Percentiles rank a stretch among this genome's conserved stretches.
Evolutionary conservation across 2,888 invertebrate species (phyloP).

Genomic region (Mayetiola destructor): DNA sequence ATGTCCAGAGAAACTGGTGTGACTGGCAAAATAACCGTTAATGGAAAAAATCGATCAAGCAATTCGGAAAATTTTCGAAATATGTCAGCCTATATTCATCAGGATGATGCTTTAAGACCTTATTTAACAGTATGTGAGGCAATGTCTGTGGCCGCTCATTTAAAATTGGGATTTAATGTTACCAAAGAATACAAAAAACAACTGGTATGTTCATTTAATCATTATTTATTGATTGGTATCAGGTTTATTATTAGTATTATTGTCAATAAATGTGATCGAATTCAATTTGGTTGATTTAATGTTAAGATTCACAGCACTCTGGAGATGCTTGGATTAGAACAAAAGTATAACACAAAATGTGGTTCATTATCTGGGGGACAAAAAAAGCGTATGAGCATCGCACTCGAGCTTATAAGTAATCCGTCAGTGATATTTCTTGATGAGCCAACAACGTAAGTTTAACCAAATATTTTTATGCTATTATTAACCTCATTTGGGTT

Average conservation of each 20-base stretch:
- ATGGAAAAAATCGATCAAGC: constrained; percentile 43
- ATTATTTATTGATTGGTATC: not conserved
- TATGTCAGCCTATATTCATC: constrained; percentile 74
- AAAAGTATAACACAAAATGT: constrained; percentile 52
- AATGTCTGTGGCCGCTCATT: constrained; percentile 67
- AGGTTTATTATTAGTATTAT: constrained; percentile 2
- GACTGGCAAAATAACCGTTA: constrained; percentile 54
- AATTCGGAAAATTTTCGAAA: constrained; percentile 54
- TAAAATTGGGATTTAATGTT: constrained; percentile 61
- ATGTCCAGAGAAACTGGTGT: constrained; percentile 38
- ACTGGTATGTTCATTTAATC: constrained; percentile 40
- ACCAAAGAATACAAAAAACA: constrained; percentile 51
- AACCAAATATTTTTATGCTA: not conserved
- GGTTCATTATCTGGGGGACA: constrained; percentile 72
- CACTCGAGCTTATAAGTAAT: constrained; percentile 70
- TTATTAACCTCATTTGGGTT: too few relatives aligned
- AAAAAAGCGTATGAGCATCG: constrained; percentile 65
- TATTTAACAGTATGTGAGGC: constrained; percentile 67
- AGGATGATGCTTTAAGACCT: constrained; percentile 60
- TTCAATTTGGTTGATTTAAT: constrained; percentile 11
- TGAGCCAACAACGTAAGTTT: constrained; percentile 62
- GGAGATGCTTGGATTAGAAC: constrained; percentile 54
- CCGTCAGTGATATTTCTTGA: constrained; percentile 79
- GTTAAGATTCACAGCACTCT: constrained; percentile 58
- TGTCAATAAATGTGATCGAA: too few relatives aligned